These are phyloP conservation scores for Siniperca chuatsi DNA, from an alignment of 2,113 vertebrate genomes.

Conservation along the genomic window DNA sequence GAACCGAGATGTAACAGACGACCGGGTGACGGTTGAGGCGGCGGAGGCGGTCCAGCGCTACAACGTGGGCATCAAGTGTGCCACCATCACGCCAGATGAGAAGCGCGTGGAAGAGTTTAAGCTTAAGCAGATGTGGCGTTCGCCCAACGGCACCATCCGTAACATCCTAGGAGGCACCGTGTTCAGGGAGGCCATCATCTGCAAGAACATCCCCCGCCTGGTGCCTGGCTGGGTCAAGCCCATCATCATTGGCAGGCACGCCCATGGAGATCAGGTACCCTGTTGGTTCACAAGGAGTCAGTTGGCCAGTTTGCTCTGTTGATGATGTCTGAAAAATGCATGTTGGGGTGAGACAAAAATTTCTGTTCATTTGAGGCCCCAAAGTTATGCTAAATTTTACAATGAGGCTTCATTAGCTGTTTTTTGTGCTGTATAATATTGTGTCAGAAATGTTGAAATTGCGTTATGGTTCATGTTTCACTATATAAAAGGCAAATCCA, in stretches of 20 bases:
- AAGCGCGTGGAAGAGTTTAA: slow-evolving; percentile 97
- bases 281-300: background rate
- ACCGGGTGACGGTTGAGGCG: slow-evolving; percentile 93
- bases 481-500: background rate
- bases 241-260: slow-evolving; percentile 97
- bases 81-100: slow-evolving; percentile 98
- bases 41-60: slow-evolving; percentile 94
- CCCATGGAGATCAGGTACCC: slow-evolving; percentile 94
- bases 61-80: slow-evolving; percentile 95
- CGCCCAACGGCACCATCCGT: slow-evolving; percentile 97
- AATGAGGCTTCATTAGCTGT: no score
- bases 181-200: slow-evolving; percentile 98
- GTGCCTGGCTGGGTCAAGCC: slow-evolving; percentile 95
- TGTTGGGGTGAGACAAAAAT: background rate
- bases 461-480: background rate
- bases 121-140: slow-evolving; percentile 98
- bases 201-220: slow-evolving; percentile 96
- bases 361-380: background rate
- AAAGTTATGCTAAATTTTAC: background rate
- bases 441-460: no score
- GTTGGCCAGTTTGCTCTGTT: background rate
- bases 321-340: background rate
- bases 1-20: slow-evolving; percentile 92
- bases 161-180: slow-evolving; percentile 98
- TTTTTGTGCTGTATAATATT: no score